phyloP scores from a whole-genome alignment of 2,113 vertebrate species.

The Phylloscopus trochiloides region DNA sequence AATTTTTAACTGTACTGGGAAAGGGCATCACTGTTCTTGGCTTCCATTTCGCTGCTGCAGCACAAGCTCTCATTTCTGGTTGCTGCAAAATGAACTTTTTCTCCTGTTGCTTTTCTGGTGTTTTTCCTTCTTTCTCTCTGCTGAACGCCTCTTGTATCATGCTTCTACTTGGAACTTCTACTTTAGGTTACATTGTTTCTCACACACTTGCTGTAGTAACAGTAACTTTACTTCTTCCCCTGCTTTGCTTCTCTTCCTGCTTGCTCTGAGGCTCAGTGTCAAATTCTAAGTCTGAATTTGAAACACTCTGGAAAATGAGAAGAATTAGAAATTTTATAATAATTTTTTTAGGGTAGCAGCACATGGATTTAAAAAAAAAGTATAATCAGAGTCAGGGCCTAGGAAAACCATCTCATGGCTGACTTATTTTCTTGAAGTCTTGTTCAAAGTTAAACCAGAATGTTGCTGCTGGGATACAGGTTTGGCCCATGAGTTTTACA shows the following conservation, averaged over 20 bases:
- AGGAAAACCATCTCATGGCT: background rate
- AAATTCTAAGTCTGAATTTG: background rate
- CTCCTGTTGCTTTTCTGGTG: background rate
- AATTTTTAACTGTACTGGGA: background rate
- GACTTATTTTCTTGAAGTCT: background rate
- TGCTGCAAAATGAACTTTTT: background rate
- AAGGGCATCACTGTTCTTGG: fast-evolving
- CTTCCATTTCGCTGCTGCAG: background rate
- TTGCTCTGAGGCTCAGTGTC: background rate
- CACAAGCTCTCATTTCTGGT: background rate
- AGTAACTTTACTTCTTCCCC: background rate
- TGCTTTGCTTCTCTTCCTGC: background rate
- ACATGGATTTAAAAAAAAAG: background rate
- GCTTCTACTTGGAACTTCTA: background rate
- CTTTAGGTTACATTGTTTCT: background rate
- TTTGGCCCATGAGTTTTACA: background rate
- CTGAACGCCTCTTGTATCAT: background rate
- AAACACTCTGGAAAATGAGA: fast-evolving
- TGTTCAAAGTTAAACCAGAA: background rate
- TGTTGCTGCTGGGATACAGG: background rate
- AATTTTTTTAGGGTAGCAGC: background rate
- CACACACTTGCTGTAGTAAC: background rate
- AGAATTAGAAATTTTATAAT: background rate
- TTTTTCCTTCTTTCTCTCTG: background rate
- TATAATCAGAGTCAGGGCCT: background rate